Conservation (phyloP, 2,888 invertebrate genomes). For the Belgica antarctica region DNA sequence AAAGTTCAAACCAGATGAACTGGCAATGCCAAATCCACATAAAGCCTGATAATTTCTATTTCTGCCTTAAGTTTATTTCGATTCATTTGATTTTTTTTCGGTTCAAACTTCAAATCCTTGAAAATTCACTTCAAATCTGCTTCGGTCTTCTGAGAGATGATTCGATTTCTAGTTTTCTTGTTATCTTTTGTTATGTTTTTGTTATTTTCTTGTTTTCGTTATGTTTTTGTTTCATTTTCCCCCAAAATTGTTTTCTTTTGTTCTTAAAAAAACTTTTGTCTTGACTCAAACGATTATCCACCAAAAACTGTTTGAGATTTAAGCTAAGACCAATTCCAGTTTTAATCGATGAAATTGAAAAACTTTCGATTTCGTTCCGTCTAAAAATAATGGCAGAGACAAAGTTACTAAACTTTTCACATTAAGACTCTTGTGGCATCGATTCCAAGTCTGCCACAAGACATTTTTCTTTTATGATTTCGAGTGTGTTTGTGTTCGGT, state of each 20-base stretch:
- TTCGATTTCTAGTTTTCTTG: conserved; percentile 16
- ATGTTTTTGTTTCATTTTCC: neutral
- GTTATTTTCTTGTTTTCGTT: neutral
- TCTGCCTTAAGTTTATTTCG: too few relatives aligned
- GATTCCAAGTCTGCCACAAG: neutral
- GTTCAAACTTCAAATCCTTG: neutral
- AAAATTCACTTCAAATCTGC: neutral
- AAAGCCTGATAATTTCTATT: too few relatives aligned
- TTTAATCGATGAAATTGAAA: neutral
- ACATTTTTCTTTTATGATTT: neutral
- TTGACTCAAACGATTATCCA: too few relatives aligned
- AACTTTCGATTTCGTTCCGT: neutral
- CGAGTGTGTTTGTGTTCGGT: neutral
- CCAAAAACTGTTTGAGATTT: too few relatives aligned
- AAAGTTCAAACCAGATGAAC: too few relatives aligned
- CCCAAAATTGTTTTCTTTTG: neutral
- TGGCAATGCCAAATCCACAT: too few relatives aligned
- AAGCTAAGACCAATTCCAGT: neutral
- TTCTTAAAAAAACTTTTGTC: neutral
- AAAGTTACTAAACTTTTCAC: conserved; percentile 14
- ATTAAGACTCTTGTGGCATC: neutral
- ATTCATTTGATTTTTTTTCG: too few relatives aligned
- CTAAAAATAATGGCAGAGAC: conserved; percentile 6
- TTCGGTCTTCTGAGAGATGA: neutral
- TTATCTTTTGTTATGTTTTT: conserved; percentile 11